phyloP scores from a whole-genome alignment of 2,113 vertebrate genomes.

The Phalacrocorax brasilianus region DNA sequence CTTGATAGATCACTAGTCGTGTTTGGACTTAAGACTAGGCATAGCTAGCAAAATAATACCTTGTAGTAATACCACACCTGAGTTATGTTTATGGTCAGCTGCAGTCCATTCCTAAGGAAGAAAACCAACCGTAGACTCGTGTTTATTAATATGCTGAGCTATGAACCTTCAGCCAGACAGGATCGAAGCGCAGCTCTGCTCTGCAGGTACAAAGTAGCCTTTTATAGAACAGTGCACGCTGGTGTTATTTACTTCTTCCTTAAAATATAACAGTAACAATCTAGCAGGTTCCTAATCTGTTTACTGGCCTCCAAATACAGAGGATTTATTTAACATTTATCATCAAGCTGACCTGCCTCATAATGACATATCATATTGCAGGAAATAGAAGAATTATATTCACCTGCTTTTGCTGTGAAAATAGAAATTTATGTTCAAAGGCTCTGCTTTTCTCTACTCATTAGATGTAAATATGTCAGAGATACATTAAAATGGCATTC shows the following conservation, averaged over 20 bases:
- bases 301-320: slow-evolving; percentile 16
- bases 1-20: neutral
- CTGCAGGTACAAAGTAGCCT: neutral
- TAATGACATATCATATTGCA: slow-evolving; percentile 31
- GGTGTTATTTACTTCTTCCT: neutral
- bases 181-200: neutral
- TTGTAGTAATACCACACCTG: neutral
- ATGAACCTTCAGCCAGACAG: neutral
- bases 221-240: neutral
- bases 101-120: neutral
- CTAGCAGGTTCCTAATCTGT: slow-evolving; percentile 28
- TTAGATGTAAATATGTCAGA: slow-evolving; percentile 75
- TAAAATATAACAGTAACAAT: slow-evolving; percentile 11
- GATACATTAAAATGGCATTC: slow-evolving; percentile 67
- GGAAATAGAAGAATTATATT: slow-evolving; percentile 57
- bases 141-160: neutral
- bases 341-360: slow-evolving; percentile 33
- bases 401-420: slow-evolving; percentile 29
- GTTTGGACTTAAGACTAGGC: neutral
- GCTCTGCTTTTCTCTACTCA: slow-evolving; percentile 56
- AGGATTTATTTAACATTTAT: slow-evolving; percentile 56
- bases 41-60: neutral
- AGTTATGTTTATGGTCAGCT: neutral
- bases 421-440: slow-evolving; percentile 67
- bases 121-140: neutral